A percentile compares a stretch with the other conserved stretches of the same genome.
Conservation (phyloP, 2,797 vertebrate genomes). For the Chrosomus eos region DNA sequence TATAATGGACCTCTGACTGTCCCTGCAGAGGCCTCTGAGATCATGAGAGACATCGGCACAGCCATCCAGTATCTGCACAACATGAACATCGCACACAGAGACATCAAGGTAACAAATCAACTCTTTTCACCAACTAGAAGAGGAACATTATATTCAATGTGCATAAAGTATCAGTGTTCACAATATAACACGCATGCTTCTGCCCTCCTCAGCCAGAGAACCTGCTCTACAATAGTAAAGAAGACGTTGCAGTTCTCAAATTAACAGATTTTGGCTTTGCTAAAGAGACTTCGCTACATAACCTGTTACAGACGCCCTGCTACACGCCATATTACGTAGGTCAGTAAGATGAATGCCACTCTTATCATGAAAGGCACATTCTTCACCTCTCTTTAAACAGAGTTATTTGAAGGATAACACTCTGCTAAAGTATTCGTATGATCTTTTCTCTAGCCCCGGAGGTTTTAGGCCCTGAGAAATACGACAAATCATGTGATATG, state of each 20-base stretch:
- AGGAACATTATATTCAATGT: background rate
- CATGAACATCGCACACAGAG: conserved; percentile 93
- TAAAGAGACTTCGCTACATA: conserved; percentile 93
- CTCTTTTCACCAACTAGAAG: background rate
- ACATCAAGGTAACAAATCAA: conserved; percentile 87
- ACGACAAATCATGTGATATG: conserved; percentile 99
- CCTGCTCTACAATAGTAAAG: conserved; percentile 91
- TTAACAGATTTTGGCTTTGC: conserved; percentile 98
- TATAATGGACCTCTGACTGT: conserved; percentile 11
- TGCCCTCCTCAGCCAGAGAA: conserved; percentile 88
- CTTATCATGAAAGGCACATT: background rate
- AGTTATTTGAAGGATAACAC: background rate
- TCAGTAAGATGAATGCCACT: conserved; percentile 69
- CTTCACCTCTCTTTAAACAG: background rate
- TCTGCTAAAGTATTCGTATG: background rate
- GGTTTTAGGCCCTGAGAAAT: conserved; percentile 97
- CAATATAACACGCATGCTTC: background rate
- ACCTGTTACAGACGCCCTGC: conserved; percentile 94
- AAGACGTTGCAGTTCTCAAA: conserved; percentile 85
- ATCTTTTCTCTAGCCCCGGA: conserved; percentile 86
- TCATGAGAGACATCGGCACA: conserved; percentile 94
- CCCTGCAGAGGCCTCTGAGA: conserved; percentile 90
- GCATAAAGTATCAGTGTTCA: background rate
- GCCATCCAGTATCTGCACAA: conserved; percentile 93
- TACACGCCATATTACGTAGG: conserved; percentile 99